Base-by-base conservation (phyloP, 2,888 invertebrate genomes). In the Tolmerus cingulatus region DNA sequence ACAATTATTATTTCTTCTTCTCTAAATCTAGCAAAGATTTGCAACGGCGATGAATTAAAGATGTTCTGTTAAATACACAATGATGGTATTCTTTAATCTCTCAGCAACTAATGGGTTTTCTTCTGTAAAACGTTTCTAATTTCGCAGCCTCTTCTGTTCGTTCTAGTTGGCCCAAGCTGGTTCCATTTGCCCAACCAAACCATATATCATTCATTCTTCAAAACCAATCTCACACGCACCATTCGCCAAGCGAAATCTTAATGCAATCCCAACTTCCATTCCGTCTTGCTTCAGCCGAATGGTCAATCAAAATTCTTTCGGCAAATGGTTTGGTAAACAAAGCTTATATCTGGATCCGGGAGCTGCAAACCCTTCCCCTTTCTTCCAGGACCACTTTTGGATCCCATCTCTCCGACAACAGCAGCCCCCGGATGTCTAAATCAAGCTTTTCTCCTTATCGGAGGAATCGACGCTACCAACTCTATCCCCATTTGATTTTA, bases 271-370 rank as follows among this genome's bases (percentile, higher is more conserved):
- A n/a, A 9, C 19, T 23, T 19, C 66, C 66, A 27, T 23, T 66
- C 66, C 12, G 23, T 66, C 55, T 66, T 66, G 9, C 14, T 66
- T 27, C n/a, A 66, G 14, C 9, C 66, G 40, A 66, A 66, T 37
- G 66, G 82, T 84, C 82, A 84, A 84, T 84, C 66, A 66, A 66
- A 84, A 84, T 84, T 84, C 51, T 84, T 66, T 84, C 30, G 34
- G 51, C 46, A 37, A 84, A 84, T 84, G 37, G 34, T 40, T 66
- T 14, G 82, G 66, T 66, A 84, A 84, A 84, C 66, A 84, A 84
- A 66, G 55, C 37, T 84, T 37, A 37, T 23, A 23, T 66, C 66
- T 27, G 9, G 16, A 7, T 66, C 27, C 14, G 82, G 23, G 66
- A 84, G 66, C 19, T 82, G 57, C 57, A 37, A 3, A 1, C 3